Base-by-base conservation (phyloP, 1,140 invertebrate species). In the Drosophila nikananu region DNA sequence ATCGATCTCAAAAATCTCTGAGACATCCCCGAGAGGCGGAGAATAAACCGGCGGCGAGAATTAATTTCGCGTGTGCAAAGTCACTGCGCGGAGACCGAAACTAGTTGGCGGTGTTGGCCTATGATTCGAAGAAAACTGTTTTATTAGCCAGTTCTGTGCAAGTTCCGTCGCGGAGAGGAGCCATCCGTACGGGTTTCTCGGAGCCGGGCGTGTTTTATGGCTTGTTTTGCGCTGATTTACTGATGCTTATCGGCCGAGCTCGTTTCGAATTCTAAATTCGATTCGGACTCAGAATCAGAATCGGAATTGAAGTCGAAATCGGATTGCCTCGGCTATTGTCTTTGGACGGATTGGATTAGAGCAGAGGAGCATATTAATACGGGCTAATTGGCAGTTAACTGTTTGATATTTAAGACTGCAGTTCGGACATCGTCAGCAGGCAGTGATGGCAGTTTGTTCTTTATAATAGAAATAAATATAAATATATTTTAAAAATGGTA, bases 401-500 rank as follows among this genome's bases (percentile, higher is more conserved):
- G 74, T 90, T 79, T 86, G 75, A 86, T 90, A 81, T 89, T 89
- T 68, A 72, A 72, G 66, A 83, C 51, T 89, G 70, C 86, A 81
- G 30, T 9, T 30, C 30, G 8, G 30, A 30, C 30, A 30, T 30
- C 30, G n/a, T n/a, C 2, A 55, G 21, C 5, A 1, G 9, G 15
- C 10, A 55, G 32, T 12, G 52, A 37, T 55, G 52, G 21, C 19
- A 37, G 19, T 37, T 54, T 21, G 1, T 21, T 21, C 1, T 17
- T 0, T 37, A 15, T 15, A 15, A 15, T 6, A 19, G 19, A 42
- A 19, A 10, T 6, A 52, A 19, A 19, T 19, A 32, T 2, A 52
- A n/a, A n/a, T 19, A 8, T 19, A 13, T 52, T 52, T 15, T 1
- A 21, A 7, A 21, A 8, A 13, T 13, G 6, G 9, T 3, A 49